Conservation (phyloP, 2,888 invertebrate species). For the Melinaea menophilus region DNA sequence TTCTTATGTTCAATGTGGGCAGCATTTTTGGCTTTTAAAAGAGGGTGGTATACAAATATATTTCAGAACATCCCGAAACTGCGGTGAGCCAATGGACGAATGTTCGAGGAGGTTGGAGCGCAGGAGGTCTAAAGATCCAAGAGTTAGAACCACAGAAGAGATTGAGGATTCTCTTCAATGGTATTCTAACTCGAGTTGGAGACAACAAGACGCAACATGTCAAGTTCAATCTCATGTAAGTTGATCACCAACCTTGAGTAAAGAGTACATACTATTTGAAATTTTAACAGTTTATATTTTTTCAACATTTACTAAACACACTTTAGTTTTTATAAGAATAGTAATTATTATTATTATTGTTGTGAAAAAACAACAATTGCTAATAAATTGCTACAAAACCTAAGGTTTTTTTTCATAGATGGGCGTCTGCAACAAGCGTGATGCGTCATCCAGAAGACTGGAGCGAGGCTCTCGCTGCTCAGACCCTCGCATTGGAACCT, state of each 20-base stretch:
- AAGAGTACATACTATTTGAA: not conserved
- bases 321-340: too few species aligned
- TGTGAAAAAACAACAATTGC: too few species aligned
- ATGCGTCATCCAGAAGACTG: slow-evolving; percentile 76
- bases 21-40: too few species aligned
- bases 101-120: slow-evolving; percentile 68
- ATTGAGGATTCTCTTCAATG: slow-evolving; percentile 83
- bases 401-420: slow-evolving; percentile 56
- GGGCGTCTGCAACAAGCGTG: slow-evolving; percentile 70
- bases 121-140: slow-evolving; percentile 79
- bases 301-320: too few species aligned
- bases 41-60: not conserved
- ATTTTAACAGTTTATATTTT: not conserved
- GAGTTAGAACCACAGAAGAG: slow-evolving; percentile 78
- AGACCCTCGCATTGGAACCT: slow-evolving; percentile 75
- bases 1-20: too few species aligned
- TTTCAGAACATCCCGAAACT: slow-evolving; percentile 76
- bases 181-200: slow-evolving; percentile 76
- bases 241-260: slow-evolving; percentile 14
- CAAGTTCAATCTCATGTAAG: slow-evolving; percentile 80
- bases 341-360: too few species aligned
- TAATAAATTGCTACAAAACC: too few species aligned
- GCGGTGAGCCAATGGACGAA: slow-evolving; percentile 54
- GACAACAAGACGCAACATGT: slow-evolving; percentile 53
- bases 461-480: slow-evolving; percentile 72